Evolutionary conservation across 2,888 invertebrate genomes (phyloP).

Genomic region (Ectemnius continuus): DNA sequence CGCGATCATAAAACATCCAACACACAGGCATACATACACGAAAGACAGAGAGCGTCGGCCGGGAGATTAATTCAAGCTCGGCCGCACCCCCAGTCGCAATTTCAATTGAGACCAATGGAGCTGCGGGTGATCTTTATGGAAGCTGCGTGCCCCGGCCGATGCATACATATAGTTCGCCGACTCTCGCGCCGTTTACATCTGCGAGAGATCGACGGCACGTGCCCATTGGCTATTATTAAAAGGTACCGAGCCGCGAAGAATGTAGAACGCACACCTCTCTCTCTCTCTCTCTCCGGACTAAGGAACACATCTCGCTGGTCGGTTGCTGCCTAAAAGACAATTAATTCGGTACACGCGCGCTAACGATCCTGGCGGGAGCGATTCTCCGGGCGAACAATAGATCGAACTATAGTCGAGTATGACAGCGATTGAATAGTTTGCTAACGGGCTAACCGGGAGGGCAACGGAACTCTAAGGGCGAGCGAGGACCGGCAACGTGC

Average conservation of each 20-base stretch:
- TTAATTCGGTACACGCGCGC: not conserved
- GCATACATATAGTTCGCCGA: slow-evolving; percentile 36
- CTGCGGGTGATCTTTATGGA: slow-evolving; percentile 38
- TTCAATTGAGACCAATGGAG: slow-evolving; percentile 48
- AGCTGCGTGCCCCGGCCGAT: slow-evolving; percentile 12
- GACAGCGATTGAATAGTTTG: too few species aligned
- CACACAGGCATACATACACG: slow-evolving; percentile 24
- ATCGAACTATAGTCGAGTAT: too few species aligned
- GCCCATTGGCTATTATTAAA: not conserved
- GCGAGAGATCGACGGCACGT: not conserved
- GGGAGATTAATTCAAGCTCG: slow-evolving; percentile 50
- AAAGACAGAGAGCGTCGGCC: slow-evolving; percentile 43
- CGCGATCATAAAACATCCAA: slow-evolving; percentile 38
- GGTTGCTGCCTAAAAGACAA: not conserved
- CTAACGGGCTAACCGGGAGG: too few species aligned
- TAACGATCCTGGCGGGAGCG: too few species aligned
- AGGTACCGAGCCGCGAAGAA: too few species aligned
- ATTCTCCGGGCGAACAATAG: too few species aligned
- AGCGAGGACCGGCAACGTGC: not conserved
- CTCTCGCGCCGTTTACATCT: not conserved
- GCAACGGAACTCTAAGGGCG: too few species aligned
- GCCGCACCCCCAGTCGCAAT: slow-evolving; percentile 41
- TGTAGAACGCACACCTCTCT: too few species aligned
- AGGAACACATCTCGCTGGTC: not conserved
- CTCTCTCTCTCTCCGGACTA: not conserved